Evolutionary conservation across 1,140 invertebrate genomes (phyloP), one percentile per base, ranked within the genome.

Genomic region (Drosophila tristis): DNA sequence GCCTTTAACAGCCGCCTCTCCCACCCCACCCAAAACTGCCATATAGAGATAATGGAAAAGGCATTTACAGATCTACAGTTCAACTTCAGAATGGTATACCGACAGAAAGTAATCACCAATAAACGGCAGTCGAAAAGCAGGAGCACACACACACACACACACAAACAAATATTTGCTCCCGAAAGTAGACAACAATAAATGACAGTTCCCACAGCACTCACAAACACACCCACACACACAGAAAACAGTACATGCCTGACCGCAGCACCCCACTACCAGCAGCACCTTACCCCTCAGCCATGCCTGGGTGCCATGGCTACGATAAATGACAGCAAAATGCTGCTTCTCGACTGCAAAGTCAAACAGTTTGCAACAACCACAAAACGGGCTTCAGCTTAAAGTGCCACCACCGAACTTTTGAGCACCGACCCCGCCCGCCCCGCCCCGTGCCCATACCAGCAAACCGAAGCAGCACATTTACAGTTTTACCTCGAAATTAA

Each of bases 401-500:
- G 77, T 68, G 78, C 57, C 48, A 53, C 43, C 45, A 20, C 20
- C 45, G 20, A 70, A 58, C 43, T 65, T 70, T 70, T 4, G 49
- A 58, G 67, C 67, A 70, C 20, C 51, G 63, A 50, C 63, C 64
- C 8, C 35, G 8, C 13, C 8, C n/a, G 9, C 6, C 47, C 8
- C 4, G 5, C 20, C 11, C 26, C 51, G 60, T 43, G 60, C 64
- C 13, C 35, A 11, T 13, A 11, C 35, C 13, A 2, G 5, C 9
- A 26, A 2, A 29, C 31, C 23, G 9, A 35, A 35, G 9, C 16
- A 42, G 13, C n/a, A 13, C 7, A 15, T 70, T 86, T 80, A 85
- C 80, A 80, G 67, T 78, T 86, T 77, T 47, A 80, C 66, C 81
- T 85, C 80, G 62, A 80, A 86, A 85, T 85, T 85, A 70, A 86